phyloP scores from a whole-genome alignment of 2,888 invertebrate genomes.

The Agriopis marginaria region DNA sequence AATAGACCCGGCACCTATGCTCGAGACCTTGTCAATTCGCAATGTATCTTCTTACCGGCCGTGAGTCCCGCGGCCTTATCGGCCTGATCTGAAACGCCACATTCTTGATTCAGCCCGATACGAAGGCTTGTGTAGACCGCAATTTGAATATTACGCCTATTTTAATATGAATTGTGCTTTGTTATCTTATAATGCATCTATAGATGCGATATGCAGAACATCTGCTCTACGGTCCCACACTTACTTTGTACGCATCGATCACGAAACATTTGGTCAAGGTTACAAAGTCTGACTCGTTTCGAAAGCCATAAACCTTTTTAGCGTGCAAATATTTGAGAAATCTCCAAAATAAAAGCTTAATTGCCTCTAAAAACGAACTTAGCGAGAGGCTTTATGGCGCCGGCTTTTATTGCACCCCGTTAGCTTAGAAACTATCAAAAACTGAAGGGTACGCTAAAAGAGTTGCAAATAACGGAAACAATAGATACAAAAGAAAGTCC shows the following conservation, averaged over 20 bases:
- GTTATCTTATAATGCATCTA: constrained; percentile 45
- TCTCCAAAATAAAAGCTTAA: constrained; percentile 41
- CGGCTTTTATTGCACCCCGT: constrained; percentile 63
- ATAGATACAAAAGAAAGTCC: constrained; percentile 57
- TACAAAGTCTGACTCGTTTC: constrained; percentile 34
- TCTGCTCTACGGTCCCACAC: constrained; percentile 32
- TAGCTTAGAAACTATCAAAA: constrained; percentile 57
- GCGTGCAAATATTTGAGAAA: constrained; percentile 51
- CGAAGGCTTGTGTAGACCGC: constrained; percentile 53
- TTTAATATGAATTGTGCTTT: constrained; percentile 47
- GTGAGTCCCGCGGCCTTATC: constrained; percentile 72
- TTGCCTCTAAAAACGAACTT: constrained; percentile 46
- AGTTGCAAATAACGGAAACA: constrained; percentile 72
- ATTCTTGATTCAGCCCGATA: constrained; percentile 66
- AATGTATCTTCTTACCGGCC: constrained; percentile 60
- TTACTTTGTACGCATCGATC: constrained; percentile 27
- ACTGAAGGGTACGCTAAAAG: constrained; percentile 67
- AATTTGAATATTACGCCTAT: constrained; percentile 57
- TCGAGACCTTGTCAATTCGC: constrained; percentile 71
- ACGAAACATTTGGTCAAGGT: constrained; percentile 25
- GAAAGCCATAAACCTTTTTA: constrained; percentile 39
- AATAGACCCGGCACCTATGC: constrained; percentile 50
- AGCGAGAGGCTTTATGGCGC: constrained; percentile 52
- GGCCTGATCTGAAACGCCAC: constrained; percentile 70
- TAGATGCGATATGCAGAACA: constrained; percentile 42